Base-by-base conservation (phyloP, 2,888 invertebrate genomes). In the Limulus polyphemus region DNA sequence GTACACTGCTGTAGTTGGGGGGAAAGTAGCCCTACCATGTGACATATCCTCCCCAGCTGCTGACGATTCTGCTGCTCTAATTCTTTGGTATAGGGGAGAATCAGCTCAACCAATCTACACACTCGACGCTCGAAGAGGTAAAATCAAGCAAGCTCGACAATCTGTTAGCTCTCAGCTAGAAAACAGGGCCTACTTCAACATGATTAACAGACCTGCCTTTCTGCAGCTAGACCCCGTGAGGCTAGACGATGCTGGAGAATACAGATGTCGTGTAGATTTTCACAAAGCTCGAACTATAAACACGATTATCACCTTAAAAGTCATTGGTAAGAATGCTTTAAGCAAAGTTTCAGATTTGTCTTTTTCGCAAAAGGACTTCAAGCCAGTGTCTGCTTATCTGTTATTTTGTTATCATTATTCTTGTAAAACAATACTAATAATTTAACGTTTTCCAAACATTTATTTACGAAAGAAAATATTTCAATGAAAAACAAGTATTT, bases 41-140 rank as follows among this genome's bases (percentile, higher is more conserved):
- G 67, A 68, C 62, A 68, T 68, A 58, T 67, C 67, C 13, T 67
- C 68, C 17, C 68, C 68, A 12, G 62, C 67, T 11, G 67, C 60
- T 1, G 68, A 68, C 49, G 68, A 68, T 47, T 65, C 63, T 11
- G 68, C 67, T 17, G 68, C 64, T 0, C 67, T 91, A 84, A 84
- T 90, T 72, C 83, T 91, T 65, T 91, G 90, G 90, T 91, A 90
- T 81, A 90, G 90, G 76, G 90, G 90, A 74, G 81, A 83, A 57
- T 84, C 83, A 58, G 84, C 88, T 63, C 88, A 90, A 80, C 90
- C 91, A 11, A 81, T 91, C 62, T 91, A 90, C 78, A 90, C 68
- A 2, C 62, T 68, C 49, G 68, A 68, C 54, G 67, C 68, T 46
- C 60, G 68, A 7, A 63, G 65, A 48, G 68, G 67, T 46, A 65